Percentiles rank a stretch among this genome's conserved stretches.
Conservation (phyloP, 2,113 vertebrate species). For the Oryctolagus cuniculus region DNA sequence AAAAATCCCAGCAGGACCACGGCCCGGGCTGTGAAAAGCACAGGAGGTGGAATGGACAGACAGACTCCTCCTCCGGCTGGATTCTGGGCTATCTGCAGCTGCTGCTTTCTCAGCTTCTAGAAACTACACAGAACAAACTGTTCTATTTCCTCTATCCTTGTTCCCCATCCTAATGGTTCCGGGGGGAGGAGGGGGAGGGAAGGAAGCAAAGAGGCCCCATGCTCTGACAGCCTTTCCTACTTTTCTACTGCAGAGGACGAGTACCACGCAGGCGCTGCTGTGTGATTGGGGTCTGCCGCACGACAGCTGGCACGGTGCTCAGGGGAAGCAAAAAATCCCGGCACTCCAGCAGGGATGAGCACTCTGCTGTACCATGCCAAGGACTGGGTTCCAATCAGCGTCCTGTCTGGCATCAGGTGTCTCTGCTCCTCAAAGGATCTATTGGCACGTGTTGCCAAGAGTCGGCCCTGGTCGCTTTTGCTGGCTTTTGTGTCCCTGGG, state of each 20-base stretch:
- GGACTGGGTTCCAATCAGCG: constrained; percentile 2
- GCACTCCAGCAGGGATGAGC: neutral
- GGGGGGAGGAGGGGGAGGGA: neutral
- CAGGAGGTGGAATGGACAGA: neutral
- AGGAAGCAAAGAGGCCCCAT: neutral
- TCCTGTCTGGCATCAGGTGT: neutral
- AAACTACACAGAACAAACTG: neutral
- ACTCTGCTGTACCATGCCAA: neutral
- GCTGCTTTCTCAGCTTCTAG: neutral
- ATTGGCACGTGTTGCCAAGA: fast-evolving
- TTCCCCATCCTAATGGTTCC: neutral
- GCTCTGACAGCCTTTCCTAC: neutral
- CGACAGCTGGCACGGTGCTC: fast-evolving
- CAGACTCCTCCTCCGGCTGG: constrained; percentile 16
- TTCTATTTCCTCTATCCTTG: neutral
- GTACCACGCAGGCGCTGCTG: neutral
- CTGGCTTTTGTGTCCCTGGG: neutral
- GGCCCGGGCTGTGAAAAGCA: constrained; percentile 38
- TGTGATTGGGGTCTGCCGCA: neutral
- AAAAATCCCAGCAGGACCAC: constrained; percentile 49
- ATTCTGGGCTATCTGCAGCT: neutral
- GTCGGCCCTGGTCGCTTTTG: neutral
- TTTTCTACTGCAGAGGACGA: neutral
- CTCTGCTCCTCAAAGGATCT: neutral
- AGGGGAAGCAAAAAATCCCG: neutral